Conservation (phyloP, 2,888 invertebrate genomes). For the Dascillus cervinus region DNA sequence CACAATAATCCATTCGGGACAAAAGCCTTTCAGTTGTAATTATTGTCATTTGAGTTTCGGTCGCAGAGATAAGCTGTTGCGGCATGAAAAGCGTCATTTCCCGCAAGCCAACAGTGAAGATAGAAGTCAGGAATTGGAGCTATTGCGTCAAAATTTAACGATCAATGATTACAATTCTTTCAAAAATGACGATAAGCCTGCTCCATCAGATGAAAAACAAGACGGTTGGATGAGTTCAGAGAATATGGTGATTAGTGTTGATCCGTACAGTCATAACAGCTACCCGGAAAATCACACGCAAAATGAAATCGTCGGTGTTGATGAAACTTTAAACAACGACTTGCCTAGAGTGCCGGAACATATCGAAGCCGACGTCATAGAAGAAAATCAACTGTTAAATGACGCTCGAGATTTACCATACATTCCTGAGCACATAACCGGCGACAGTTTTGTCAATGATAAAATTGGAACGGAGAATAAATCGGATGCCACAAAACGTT, state of each 20-base stretch:
- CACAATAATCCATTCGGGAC: slow-evolving; percentile 58
- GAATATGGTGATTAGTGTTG: slow-evolving; percentile 53
- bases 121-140: slow-evolving; percentile 31
- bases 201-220: slow-evolving; percentile 20
- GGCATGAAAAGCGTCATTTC: slow-evolving; percentile 59
- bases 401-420: slow-evolving; percentile 17
- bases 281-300: slow-evolving; percentile 25
- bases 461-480: slow-evolving; percentile 6
- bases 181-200: slow-evolving; percentile 9
- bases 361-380: slow-evolving; percentile 26
- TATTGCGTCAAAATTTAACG: slow-evolving; percentile 31
- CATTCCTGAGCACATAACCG: slow-evolving; percentile 32
- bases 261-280: slow-evolving; percentile 48
- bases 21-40: slow-evolving; percentile 57
- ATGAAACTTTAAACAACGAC: slow-evolving; percentile 27
- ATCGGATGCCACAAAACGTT: slow-evolving; percentile 19
- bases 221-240: slow-evolving; percentile 37
- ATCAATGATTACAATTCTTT: slow-evolving; percentile 25
- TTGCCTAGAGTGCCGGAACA: slow-evolving; percentile 48
- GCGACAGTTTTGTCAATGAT: slow-evolving; percentile 25
- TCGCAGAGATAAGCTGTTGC: slow-evolving; percentile 58
- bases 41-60: slow-evolving; percentile 61
- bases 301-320: slow-evolving; percentile 13
- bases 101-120: slow-evolving; percentile 35
- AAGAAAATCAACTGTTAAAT: slow-evolving; percentile 7